phyloP scores from a whole-genome alignment of 2,113 vertebrate species.

The Corythornis cristatus region DNA sequence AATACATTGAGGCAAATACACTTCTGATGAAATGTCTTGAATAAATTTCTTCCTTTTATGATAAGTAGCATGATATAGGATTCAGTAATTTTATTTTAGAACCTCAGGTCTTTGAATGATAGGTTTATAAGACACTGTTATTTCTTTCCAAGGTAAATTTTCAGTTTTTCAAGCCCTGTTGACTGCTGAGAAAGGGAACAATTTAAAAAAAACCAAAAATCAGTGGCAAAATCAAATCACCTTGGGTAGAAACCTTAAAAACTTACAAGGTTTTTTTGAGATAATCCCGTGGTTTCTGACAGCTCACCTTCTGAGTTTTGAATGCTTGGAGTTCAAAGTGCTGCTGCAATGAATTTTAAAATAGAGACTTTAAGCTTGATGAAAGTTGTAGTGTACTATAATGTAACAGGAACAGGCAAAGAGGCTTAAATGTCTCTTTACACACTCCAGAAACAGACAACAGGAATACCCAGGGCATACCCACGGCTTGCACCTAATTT shows the following conservation, averaged over 20 bases:
- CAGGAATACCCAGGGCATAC: neutral
- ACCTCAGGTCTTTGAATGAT: neutral
- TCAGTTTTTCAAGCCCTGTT: neutral
- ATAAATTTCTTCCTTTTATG: neutral
- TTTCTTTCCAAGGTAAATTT: neutral
- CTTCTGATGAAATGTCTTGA: neutral
- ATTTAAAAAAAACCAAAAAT: neutral
- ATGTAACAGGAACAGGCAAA: neutral
- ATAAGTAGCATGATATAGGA: neutral
- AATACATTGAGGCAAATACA: neutral
- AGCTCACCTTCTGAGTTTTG: slow-evolving; percentile 23
- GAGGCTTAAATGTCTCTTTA: neutral
- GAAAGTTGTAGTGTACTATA: neutral
- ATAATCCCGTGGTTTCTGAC: neutral
- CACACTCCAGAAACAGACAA: neutral
- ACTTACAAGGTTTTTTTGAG: neutral
- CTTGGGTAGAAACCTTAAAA: neutral
- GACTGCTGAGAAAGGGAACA: neutral
- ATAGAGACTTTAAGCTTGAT: neutral
- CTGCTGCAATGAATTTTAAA: slow-evolving; percentile 38
- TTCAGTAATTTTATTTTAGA: neutral
- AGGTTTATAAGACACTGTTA: neutral
- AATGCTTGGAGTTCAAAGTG: neutral
- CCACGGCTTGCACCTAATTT: neutral
- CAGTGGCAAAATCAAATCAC: neutral